A percentile compares a stretch with the other conserved stretches of the same genome.
Evolutionary conservation across 1,140 invertebrate species (phyloP).

Genomic region (Bilobella aurantiaca): DNA sequence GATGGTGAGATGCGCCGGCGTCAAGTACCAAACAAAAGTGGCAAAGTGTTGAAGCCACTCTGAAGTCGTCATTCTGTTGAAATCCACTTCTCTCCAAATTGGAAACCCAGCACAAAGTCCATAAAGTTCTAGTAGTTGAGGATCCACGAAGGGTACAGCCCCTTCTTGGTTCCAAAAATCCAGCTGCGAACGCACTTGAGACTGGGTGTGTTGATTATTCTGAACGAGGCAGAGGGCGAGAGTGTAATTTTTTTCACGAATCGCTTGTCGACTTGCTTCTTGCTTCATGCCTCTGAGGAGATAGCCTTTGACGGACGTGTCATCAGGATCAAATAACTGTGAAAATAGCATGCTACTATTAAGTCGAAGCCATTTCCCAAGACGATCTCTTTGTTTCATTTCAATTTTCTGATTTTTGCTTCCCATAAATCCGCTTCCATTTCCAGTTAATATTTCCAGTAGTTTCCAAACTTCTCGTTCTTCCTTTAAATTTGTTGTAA

Average conservation of each 20-base stretch:
- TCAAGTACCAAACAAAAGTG: slow-evolving; percentile 28
- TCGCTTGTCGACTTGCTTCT: slow-evolving; percentile 22
- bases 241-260: slow-evolving; percentile 19
- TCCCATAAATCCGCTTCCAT: not conserved
- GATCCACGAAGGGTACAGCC: slow-evolving; percentile 7
- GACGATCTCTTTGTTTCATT: slow-evolving; percentile 10
- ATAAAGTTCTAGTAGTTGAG: slow-evolving; percentile 12
- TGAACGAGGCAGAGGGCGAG: slow-evolving; percentile 18
- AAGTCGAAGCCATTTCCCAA: slow-evolving; percentile 20
- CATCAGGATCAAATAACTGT: slow-evolving; percentile 6
- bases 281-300: slow-evolving; percentile 14
- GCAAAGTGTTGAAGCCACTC: slow-evolving; percentile 33
- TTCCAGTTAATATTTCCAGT: slow-evolving; percentile 23
- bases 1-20: slow-evolving; percentile 8
- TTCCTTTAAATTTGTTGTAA: not conserved
- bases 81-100: slow-evolving; percentile 11
- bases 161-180: slow-evolving; percentile 9
- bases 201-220: not conserved
- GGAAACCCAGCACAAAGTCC: slow-evolving; percentile 18
- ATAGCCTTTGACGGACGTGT: slow-evolving; percentile 12
- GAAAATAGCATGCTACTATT: slow-evolving; percentile 23
- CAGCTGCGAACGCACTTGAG: slow-evolving; percentile 5
- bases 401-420: slow-evolving; percentile 9
- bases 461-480: slow-evolving; percentile 26
- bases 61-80: slow-evolving; percentile 21